Evolutionary conservation across 2,888 invertebrate genomes (phyloP).

Genomic region (Acanthosepion esculentum): DNA sequence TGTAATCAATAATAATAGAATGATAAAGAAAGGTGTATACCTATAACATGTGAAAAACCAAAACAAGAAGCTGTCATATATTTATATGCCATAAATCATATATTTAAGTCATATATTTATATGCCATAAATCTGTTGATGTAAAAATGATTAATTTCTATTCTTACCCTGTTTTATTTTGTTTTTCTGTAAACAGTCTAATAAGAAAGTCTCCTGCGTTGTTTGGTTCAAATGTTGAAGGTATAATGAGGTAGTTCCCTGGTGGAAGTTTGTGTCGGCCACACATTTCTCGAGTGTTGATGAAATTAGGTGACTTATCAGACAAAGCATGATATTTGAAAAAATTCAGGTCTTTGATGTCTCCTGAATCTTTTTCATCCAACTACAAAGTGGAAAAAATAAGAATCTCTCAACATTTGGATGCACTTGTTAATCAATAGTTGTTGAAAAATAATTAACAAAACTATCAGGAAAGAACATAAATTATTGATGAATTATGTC

Average conservation of each 20-base stretch:
- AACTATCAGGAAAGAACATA: too few relatives aligned
- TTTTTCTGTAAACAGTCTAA: slow-evolving; percentile 94
- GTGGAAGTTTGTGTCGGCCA: slow-evolving; percentile 92
- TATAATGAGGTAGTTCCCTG: slow-evolving; percentile 94
- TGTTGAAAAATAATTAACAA: too few relatives aligned
- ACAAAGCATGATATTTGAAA: slow-evolving; percentile 95
- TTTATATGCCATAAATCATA: too few relatives aligned
- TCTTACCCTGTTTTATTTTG: slow-evolving; percentile 68
- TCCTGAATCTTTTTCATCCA: slow-evolving; percentile 57
- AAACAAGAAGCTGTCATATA: too few relatives aligned
- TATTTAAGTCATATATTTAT: too few relatives aligned
- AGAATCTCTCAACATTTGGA: too few relatives aligned
- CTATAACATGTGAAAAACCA: too few relatives aligned
- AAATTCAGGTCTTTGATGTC: slow-evolving; percentile 86
- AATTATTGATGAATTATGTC: too few relatives aligned
- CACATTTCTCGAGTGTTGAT: slow-evolving; percentile 96
- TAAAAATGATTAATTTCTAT: neutral
- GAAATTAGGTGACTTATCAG: slow-evolving; percentile 92
- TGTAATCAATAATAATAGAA: too few relatives aligned
- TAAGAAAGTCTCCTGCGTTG: slow-evolving; percentile 95
- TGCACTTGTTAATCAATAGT: too few relatives aligned
- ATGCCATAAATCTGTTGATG: too few relatives aligned
- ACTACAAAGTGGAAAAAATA: slow-evolving; percentile 53
- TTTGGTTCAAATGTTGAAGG: slow-evolving; percentile 98
- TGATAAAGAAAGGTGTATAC: too few relatives aligned